Base-by-base conservation (phyloP, 2,113 vertebrate species). In the Nipponia nippon region DNA sequence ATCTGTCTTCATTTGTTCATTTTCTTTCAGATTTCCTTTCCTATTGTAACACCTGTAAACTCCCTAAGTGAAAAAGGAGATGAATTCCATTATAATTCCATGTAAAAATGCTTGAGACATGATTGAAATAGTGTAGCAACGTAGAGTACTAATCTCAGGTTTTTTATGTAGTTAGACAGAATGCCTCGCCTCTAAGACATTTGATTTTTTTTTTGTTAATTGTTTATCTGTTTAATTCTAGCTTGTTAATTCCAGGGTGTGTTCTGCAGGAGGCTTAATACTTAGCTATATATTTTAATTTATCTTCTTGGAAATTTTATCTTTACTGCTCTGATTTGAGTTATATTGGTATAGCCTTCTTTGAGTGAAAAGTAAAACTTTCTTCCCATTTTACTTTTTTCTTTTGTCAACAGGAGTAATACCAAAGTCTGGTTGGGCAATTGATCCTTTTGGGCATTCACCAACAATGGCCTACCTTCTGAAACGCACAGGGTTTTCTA, bases 401-500 rank as follows among this genome's bases (percentile, higher is more conserved):
- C 13, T 36, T 69, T 53, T 81, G 44, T 70, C 55, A 78, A 96
- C 95, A 99, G 99, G 99, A 94, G 98, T 99, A 97, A 99, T 98
- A 93, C 99, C 99, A 17, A 98, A 96, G 58, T 98, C 98, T 18
- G 98, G 98, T 16, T 99, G 99, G 99, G 97, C 99, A 22, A 5
- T 99, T 23, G 99, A 99, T 97, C 99, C 99, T 4, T 99, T 99
- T 95, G 99, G 99, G 67, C 98, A 99, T 97, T 99, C 98, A 92
- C 98, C 99, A 82, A 99, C 99, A 15, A 99, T 99, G 99, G 96
- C 99, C 34, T 99, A 99, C 93, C 97, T 99, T 93, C 96, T 99
- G 80, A 99, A 99, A 93, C 98, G 98, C 22, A 87, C 99, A 56
- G 99, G 99, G 85, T 98, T 99, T 94, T 98, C 96, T 49, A 98